Conservation (phyloP, 2,888 invertebrate species). For the Ptychoptera contaminata region DNA sequence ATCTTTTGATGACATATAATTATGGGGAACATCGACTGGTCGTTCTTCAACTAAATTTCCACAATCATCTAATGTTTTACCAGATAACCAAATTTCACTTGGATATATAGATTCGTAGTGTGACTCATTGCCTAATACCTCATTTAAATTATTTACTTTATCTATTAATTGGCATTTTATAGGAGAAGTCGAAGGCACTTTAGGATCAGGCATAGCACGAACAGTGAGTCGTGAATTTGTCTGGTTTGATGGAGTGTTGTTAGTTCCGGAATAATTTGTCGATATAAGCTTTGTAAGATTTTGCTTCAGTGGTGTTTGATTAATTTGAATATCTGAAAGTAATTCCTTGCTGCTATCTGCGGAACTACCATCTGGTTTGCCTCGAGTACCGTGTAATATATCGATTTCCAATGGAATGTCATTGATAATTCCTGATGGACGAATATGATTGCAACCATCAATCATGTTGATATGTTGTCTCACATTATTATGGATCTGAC, state of each 20-base stretch:
- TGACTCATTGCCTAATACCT: no score
- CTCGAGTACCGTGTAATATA: slow-evolving; percentile 7
- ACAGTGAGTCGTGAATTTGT: slow-evolving; percentile 36
- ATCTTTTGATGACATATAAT: slow-evolving; percentile 25
- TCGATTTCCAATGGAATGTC: slow-evolving; percentile 5
- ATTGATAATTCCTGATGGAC: slow-evolving; percentile 8
- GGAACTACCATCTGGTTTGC: not conserved
- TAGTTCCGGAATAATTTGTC: slow-evolving; percentile 1
- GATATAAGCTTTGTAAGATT: slow-evolving; percentile 8
- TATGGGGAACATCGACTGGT: slow-evolving; percentile 24
- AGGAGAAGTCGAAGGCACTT: slow-evolving; percentile 14
- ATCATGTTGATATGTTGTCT: not conserved
- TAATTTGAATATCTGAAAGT: not conserved
- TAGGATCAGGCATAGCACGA: slow-evolving; percentile 48
- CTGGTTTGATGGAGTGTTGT: not conserved
- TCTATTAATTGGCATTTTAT: not conserved
- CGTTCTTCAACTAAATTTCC: slow-evolving; percentile 18
- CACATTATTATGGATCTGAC: not conserved
- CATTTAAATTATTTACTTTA: not conserved
- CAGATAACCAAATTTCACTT: not conserved
- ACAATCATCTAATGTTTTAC: slow-evolving; percentile 4
- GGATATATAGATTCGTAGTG: not conserved
- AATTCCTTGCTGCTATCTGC: not conserved
- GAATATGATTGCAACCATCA: not conserved
- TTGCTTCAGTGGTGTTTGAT: not conserved